These are phyloP conservation scores for Pituophis catenifer DNA, from an alignment of 2,113 vertebrate genomes.

Conservation along the genomic window DNA sequence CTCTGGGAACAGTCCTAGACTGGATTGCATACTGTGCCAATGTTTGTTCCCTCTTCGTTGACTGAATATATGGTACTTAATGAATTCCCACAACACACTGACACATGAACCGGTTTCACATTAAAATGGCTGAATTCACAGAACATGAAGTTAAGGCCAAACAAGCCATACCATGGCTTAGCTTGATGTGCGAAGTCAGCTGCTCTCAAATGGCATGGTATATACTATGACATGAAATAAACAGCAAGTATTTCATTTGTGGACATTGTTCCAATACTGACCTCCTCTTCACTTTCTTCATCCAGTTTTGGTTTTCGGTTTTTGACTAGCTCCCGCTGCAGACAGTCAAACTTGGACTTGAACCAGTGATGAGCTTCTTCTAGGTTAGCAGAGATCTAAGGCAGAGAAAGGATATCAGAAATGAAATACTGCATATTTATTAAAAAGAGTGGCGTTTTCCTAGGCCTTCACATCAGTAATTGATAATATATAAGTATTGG, in stretches of 20 bases:
- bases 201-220: not conserved
- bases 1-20: not conserved
- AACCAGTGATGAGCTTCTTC: constrained; percentile 69
- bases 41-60: not conserved
- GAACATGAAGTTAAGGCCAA: not conserved
- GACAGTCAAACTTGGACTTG: constrained; percentile 59
- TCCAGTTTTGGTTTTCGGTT: constrained; percentile 33
- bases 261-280: not conserved
- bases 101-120: not conserved
- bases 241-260: not conserved
- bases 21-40: not conserved
- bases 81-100: not conserved
- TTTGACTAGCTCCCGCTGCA: constrained; percentile 56
- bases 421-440: not conserved
- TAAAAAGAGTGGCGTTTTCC: not conserved
- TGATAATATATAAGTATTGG: not conserved
- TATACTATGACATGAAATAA: not conserved
- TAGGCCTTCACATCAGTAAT: not conserved
- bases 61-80: not conserved
- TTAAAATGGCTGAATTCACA: not conserved
- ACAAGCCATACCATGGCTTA: not conserved
- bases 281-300: constrained; percentile 30
- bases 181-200: not conserved
- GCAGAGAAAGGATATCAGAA: not conserved
- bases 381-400: constrained; percentile 66